These are phyloP conservation scores for Grantiella picta DNA, from an alignment of 2,113 vertebrate genomes.

Conservation along the genomic window DNA sequence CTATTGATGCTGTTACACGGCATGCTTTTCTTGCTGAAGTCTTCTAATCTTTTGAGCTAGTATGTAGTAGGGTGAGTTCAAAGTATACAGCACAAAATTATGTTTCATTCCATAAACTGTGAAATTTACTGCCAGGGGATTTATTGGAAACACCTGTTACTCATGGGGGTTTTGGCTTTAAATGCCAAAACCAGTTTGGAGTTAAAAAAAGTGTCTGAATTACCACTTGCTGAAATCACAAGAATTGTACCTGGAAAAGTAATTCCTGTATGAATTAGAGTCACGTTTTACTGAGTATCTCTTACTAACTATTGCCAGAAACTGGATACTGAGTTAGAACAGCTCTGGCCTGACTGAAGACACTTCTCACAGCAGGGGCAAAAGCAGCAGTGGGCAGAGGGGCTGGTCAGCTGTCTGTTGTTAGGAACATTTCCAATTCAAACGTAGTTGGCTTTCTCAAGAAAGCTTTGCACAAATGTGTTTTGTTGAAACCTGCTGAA, in stretches of 20 bases:
- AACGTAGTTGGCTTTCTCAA: not conserved
- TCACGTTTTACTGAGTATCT: not conserved
- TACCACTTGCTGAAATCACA: not conserved
- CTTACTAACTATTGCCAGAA: not conserved
- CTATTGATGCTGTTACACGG: not conserved
- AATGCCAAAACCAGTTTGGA: not conserved
- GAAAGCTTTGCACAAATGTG: not conserved
- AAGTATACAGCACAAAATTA: not conserved
- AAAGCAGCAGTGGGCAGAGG: not conserved
- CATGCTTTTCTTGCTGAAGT: not conserved
- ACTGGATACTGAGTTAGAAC: not conserved
- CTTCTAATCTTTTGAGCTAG: not conserved
- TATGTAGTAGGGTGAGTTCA: not conserved
- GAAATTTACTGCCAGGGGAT: not conserved
- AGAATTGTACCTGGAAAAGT: not conserved
- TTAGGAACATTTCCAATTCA: not conserved
- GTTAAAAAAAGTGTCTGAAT: not conserved
- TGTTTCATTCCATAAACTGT: not conserved
- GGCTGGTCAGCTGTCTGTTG: not conserved
- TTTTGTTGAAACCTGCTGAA: not conserved
- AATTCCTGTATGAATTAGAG: not conserved
- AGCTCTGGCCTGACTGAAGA: not conserved
- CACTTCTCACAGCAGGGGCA: not conserved
- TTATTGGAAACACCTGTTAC: not conserved
- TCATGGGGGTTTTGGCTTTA: not conserved